Evolutionary conservation across 2,888 invertebrate genomes (phyloP), one percentile per base, ranked within the genome.

Genomic region (Drymonia ruficornis): DNA sequence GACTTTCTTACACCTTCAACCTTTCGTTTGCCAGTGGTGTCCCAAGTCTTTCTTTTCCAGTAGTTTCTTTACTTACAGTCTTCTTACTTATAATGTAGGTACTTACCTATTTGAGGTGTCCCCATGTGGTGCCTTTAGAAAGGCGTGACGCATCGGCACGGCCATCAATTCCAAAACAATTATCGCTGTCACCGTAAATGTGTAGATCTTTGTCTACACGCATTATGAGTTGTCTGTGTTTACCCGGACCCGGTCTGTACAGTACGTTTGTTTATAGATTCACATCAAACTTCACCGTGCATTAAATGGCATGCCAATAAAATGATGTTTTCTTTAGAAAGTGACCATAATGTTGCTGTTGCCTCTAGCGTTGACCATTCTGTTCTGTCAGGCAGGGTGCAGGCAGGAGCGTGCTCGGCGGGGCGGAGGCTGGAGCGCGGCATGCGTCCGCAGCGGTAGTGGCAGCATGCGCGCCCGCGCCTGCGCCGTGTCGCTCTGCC

Each of bases 391-490:
- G 9, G 11, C 36, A 13, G n/a, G 36, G 36, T n/a, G 36, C n/a
- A 36, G n/a, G 2, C 1, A 36, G n/a, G 2, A 1, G 36, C 36
- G 36, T n/a, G n/a, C 5, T 36, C 11, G n/a, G n/a, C n/a, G n/a
- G n/a, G 12, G 50, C 44, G 54, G n/a, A n/a, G 46, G 44, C 49
- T 23, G 34, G 53, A 38, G 15, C 55, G 38, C 64, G 73, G 76
- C 64, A 73, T 71, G 78, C 66, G 55, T 34, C 58, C 68, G 64
- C 54, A 61, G 52, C 67, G 73, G 67, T 72, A 72, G 76, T 74
- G 58, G 77, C 83, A 83, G 79, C 76, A 86, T 86, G 85, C 80
- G 75, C 78, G 80, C 79, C 70, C 72, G 79, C 76, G 85, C 86
- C 84, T 80, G 75, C 78, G 80, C 79, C 70, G 72, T 76, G 63